Evolutionary conservation across 2,888 invertebrate genomes (phyloP), one percentile per base, ranked within the genome.

Genomic region (Epirrhoe alternata): DNA sequence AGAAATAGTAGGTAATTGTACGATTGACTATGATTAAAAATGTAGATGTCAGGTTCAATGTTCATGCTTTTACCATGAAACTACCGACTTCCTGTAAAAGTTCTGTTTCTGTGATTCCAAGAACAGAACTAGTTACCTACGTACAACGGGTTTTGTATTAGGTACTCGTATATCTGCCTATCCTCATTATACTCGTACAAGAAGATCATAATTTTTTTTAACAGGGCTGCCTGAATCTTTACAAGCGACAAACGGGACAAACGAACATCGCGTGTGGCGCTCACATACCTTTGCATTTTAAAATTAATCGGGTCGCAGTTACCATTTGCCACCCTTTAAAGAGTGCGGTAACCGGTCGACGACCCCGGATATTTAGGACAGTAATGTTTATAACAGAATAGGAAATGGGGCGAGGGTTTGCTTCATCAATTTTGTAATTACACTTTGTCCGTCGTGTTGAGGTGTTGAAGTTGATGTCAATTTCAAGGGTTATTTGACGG

Each of bases 321-420:
- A n/a, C 52, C 61, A 58, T 59, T 69, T 65, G 58, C 86, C 86
- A 86, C 91, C 92, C 91, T 85, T 89, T 70, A 71, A 72, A 78
- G 79, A 79, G 77, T 78, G 78, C 78, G 78, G 81, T 79, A 81
- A 78, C 75, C 81, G 92, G 90, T 89, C 91, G 77, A 74, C 75
- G 90, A 91, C 86, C 92, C 81, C 86, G 80, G 75, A 79, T 86
- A 89, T 92, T 90, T 90, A 85, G 91, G 86, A 86, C 89, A 82
- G 83, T 58, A 58, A 54, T 86, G 86, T 87, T 87, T 87, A 87
- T 83, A 86, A 83, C 83, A 82, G 81, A 82, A 77, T 78, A 83
- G 87, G 86, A 87, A 86, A 80, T 86, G 82, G 86, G 85, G 83
- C 86, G 85, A 79, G 80, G 77, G 79, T 69, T 74, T 77, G 77